A percentile compares a stretch with the other conserved stretches of the same genome.
Conservation (phyloP, 1,140 invertebrate genomes). For the Popillia japonica region DNA sequence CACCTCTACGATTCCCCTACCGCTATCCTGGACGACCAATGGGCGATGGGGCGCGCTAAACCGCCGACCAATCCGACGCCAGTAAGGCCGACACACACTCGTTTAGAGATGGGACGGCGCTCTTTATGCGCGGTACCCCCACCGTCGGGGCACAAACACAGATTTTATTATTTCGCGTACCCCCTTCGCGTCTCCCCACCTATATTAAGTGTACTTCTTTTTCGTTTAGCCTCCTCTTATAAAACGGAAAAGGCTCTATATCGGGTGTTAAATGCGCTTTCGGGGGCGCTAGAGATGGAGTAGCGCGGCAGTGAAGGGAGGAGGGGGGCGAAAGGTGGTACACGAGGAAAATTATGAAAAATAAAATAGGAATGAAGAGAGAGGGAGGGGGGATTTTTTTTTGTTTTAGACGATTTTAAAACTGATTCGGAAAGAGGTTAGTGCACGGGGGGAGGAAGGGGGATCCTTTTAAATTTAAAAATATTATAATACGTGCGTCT, state of each 20-base stretch:
- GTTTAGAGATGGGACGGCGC: neutral
- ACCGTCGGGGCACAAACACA: neutral
- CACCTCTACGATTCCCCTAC: neutral
- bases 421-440: too few relatives aligned
- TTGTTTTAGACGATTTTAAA: too few relatives aligned
- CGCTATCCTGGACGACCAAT: neutral
- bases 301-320: neutral
- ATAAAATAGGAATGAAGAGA: neutral
- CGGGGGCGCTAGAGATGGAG: too few relatives aligned
- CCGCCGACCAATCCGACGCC: neutral
- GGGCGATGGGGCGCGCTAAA: neutral
- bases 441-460: too few relatives aligned
- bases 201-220: slow-evolving; percentile 24
- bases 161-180: slow-evolving; percentile 27
- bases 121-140: neutral
- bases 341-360: neutral
- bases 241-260: slow-evolving; percentile 17
- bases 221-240: slow-evolving; percentile 9
- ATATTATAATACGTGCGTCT: neutral
- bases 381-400: neutral
- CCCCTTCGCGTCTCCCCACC: neutral
- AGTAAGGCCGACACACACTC: neutral
- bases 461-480: too few relatives aligned
- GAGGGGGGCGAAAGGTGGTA: neutral
- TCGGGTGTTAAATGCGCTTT: slow-evolving; percentile 16